phyloP scores from a whole-genome alignment of 1,140 invertebrate genomes.

The Steinernema khuongi region DNA sequence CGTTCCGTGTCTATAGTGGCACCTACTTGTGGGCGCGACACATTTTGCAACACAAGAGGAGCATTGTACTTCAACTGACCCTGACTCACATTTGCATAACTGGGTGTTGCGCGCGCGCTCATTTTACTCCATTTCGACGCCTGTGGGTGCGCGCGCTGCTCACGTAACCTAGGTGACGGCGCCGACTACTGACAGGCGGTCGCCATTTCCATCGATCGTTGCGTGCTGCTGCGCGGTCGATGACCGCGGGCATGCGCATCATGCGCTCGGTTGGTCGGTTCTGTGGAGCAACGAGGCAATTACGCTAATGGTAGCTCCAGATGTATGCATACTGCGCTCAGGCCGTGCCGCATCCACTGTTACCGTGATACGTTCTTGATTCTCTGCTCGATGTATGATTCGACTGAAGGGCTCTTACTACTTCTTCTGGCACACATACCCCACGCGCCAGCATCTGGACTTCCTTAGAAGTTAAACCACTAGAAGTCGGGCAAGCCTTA shows the following conservation, averaged over 20 bases:
- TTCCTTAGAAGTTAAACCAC: too few species aligned
- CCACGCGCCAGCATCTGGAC: too few species aligned
- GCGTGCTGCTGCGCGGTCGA: not conserved
- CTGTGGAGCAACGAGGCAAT: not conserved
- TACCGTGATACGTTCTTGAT: not conserved
- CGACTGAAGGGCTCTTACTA: too few species aligned
- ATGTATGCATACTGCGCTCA: not conserved
- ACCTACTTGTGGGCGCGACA: not conserved
- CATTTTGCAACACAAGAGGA: not conserved
- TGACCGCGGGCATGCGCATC: not conserved
- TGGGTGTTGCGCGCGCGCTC: not conserved
- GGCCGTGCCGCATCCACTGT: not conserved
- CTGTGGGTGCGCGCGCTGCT: not conserved
- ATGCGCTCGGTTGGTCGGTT: not conserved
- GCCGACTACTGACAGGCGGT: too few species aligned
- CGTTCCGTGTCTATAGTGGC: not conserved
- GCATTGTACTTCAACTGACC: not conserved
- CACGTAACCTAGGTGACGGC: slow-evolving; percentile 11
- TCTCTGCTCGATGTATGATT: not conserved
- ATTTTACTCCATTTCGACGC: not conserved
- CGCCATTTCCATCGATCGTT: not conserved
- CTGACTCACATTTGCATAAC: slow-evolving; percentile 14
- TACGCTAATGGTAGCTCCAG: not conserved
- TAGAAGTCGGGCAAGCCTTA: too few species aligned
- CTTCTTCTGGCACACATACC: too few species aligned